phyloP scores from a whole-genome alignment of 2,797 vertebrate species.

The Hipposideros larvatus region DNA sequence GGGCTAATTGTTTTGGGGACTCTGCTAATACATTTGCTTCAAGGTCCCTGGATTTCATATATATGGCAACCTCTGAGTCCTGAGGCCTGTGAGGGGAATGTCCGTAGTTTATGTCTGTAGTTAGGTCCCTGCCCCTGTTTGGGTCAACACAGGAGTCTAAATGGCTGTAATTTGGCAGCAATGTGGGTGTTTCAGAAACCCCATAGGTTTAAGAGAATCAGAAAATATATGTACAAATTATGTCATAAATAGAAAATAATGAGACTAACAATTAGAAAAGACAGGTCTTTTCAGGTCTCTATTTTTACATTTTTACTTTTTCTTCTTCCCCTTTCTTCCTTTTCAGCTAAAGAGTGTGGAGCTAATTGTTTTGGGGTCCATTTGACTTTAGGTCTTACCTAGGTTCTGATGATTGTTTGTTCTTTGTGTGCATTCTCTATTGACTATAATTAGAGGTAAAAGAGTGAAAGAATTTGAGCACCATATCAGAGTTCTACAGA shows the following conservation, averaged over 20 bases:
- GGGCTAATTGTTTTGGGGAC: background rate
- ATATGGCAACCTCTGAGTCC: background rate
- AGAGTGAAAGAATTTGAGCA: background rate
- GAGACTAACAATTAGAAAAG: conserved; percentile 17
- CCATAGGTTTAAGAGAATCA: background rate
- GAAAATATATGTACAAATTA: background rate
- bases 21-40: background rate
- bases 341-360: background rate
- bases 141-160: background rate
- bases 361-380: background rate
- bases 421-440: background rate
- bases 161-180: background rate
- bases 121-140: background rate
- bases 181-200: background rate
- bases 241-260: background rate
- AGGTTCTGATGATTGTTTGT: background rate
- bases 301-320: background rate
- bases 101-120: no score
- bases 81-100: background rate
- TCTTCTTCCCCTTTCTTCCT: background rate
- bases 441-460: background rate
- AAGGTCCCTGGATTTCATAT: background rate
- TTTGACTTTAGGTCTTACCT: background rate
- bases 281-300: background rate
- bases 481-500: background rate